phyloP scores from a whole-genome alignment of 2,113 vertebrate genomes.

The Ciconia stormi region DNA sequence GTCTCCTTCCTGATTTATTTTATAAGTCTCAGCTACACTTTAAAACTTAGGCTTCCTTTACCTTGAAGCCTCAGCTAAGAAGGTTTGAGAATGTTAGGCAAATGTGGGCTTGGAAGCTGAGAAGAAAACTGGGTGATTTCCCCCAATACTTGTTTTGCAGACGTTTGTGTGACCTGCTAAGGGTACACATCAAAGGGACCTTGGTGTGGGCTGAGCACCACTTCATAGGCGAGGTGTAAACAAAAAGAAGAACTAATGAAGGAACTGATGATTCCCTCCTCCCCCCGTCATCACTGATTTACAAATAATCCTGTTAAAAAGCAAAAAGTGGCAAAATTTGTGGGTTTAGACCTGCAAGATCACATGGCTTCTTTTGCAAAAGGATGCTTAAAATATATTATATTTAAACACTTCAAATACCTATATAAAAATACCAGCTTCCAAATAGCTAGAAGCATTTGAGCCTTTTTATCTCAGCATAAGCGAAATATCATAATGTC shows the following conservation, averaged over 20 bases:
- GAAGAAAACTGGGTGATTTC: neutral
- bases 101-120: neutral
- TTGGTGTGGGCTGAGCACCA: neutral
- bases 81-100: neutral
- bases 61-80: neutral
- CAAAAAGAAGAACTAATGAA: neutral
- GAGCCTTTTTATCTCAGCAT: neutral
- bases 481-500: neutral
- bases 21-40: neutral
- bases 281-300: neutral
- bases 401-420: neutral
- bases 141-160: neutral
- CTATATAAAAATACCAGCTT: neutral
- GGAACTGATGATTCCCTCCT: neutral
- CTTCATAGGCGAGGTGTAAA: neutral
- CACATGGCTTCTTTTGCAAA: neutral
- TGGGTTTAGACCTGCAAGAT: neutral
- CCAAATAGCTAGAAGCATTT: neutral
- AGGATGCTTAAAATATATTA: neutral
- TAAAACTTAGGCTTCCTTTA: neutral
- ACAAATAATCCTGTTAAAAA: neutral
- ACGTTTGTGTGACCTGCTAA: neutral
- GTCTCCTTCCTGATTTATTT: neutral
- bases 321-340: neutral
- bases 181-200: neutral